Percentiles rank a stretch among this genome's conserved stretches.
These are phyloP conservation scores for Aeoliscus strigatus DNA, from an alignment of 2,797 vertebrate genomes.

Conservation along the genomic window DNA sequence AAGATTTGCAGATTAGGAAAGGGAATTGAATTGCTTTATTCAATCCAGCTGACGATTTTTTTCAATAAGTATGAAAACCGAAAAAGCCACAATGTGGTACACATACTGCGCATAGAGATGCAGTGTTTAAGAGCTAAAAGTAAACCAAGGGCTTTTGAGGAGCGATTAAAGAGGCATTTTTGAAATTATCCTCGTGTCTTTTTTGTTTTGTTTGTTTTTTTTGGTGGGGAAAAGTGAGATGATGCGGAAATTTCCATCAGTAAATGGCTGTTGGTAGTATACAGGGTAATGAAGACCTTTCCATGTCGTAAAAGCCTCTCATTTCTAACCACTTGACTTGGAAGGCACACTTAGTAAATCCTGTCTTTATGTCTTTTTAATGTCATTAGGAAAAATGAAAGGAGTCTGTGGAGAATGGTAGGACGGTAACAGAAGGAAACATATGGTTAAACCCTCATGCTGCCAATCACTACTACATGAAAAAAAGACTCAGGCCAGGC, in stretches of 20 bases:
- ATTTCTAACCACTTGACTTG: slow-evolving; percentile 54
- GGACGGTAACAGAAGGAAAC: slow-evolving; percentile 50
- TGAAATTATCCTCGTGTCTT: slow-evolving; percentile 38
- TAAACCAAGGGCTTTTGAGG: slow-evolving; percentile 27
- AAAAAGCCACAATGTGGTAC: slow-evolving; percentile 20
- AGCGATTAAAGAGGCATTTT: slow-evolving; percentile 43
- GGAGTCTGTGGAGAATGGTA: slow-evolving; percentile 43
- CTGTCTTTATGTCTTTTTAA: slow-evolving; percentile 48
- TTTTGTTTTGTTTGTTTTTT: too few relatives aligned
- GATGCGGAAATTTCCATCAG: slow-evolving; percentile 54
- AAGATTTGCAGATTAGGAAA: slow-evolving; percentile 37
- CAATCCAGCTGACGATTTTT: slow-evolving; percentile 23
- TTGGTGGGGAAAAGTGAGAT: slow-evolving; percentile 13
- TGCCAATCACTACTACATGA: slow-evolving; percentile 59
- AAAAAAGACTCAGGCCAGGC: slow-evolving; percentile 47
- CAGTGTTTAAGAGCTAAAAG: slow-evolving; percentile 33
- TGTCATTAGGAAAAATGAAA: slow-evolving; percentile 57
- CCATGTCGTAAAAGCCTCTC: slow-evolving; percentile 53
- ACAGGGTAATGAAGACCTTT: slow-evolving; percentile 56
- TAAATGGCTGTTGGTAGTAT: slow-evolving; percentile 39
- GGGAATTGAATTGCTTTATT: slow-evolving; percentile 33
- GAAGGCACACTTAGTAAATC: slow-evolving; percentile 51
- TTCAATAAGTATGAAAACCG: slow-evolving; percentile 30
- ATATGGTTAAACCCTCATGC: slow-evolving; percentile 46
- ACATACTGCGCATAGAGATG: slow-evolving; percentile 18